phyloP scores from a whole-genome alignment of 2,113 vertebrate species.

The Noctilio leporinus region DNA sequence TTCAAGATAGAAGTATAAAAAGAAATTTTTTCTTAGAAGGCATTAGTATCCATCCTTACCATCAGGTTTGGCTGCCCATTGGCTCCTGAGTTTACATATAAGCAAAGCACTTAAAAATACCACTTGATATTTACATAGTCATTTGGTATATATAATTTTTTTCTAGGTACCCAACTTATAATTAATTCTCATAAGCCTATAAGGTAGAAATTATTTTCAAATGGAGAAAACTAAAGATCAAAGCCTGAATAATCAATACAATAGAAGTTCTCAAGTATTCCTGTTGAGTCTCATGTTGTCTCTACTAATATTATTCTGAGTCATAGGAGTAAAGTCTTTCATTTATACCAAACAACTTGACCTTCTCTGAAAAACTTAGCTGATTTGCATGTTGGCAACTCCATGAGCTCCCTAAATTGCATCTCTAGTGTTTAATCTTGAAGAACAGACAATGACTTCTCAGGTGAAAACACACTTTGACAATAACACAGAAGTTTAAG shows the following conservation, averaged over 20 bases:
- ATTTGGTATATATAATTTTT: neutral
- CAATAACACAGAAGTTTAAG: neutral
- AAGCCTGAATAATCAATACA: neutral
- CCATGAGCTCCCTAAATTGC: neutral
- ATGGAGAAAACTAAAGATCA: neutral
- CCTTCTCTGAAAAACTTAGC: neutral
- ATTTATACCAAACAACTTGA: neutral
- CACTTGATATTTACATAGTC: neutral
- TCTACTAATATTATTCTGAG: neutral
- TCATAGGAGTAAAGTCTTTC: neutral
- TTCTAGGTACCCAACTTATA: neutral
- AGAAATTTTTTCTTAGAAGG: neutral
- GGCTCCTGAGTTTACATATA: neutral
- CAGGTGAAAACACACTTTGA: neutral
- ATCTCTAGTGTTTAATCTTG: neutral
- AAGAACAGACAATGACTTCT: neutral
- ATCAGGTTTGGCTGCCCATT: neutral
- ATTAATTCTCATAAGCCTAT: neutral
- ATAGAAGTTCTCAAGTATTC: neutral
- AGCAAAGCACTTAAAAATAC: neutral
- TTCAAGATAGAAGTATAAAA: neutral
- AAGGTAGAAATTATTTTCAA: neutral
- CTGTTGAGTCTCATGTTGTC: neutral
- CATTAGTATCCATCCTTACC: neutral
- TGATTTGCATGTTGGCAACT: neutral